Percentiles rank a stretch among this genome's conserved stretches.
Evolutionary conservation across 2,888 invertebrate genomes (phyloP).

Genomic region (Diloba caeruleocephala): DNA sequence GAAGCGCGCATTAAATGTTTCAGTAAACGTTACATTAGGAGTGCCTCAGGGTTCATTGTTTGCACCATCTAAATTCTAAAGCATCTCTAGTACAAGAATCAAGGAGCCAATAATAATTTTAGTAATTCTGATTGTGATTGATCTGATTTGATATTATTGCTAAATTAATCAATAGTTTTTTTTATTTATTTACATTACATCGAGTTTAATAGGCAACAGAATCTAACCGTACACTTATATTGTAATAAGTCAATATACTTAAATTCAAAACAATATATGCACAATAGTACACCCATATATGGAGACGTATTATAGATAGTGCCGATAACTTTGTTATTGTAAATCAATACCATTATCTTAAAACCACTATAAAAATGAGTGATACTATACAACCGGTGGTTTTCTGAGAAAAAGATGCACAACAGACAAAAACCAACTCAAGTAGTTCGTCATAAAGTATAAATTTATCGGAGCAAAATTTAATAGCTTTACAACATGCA

Average conservation of each 20-base stretch:
- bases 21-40: no score
- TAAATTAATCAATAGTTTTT: no score
- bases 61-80: no score
- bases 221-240: no score
- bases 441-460: conserved; percentile 10
- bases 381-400: conserved; percentile 71
- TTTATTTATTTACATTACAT: no score
- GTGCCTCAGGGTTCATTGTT: no score
- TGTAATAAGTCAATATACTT: no score
- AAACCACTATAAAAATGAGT: conserved; percentile 87
- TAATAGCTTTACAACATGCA: conserved; percentile 37
- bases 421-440: conserved; percentile 46
- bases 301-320: conserved; percentile 71
- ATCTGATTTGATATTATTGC: no score
- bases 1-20: no score
- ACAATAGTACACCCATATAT: conserved; percentile 17
- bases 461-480: conserved; percentile 11
- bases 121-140: no score
- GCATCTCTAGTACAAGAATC: no score
- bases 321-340: conserved; percentile 76
- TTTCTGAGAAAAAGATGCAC: conserved; percentile 69
- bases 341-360: conserved; percentile 88
- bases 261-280: background rate
- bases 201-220: no score
- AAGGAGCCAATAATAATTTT: background rate